phyloP scores from a whole-genome alignment of 2,113 vertebrate genomes.

The Pituophis catenifer region DNA sequence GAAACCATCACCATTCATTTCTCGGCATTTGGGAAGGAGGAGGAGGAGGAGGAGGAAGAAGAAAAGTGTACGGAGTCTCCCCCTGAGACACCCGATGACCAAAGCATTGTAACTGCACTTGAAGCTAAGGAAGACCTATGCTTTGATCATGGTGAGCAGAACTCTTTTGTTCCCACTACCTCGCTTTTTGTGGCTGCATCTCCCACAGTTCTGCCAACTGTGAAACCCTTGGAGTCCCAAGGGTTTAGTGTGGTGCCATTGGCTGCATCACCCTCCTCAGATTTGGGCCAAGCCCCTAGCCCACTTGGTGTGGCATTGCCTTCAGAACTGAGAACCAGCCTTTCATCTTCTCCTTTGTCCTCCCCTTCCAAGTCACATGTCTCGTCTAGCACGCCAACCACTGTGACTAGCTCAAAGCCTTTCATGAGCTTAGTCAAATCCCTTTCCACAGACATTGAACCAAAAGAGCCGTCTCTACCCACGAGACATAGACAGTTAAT shows the following conservation, averaged over 20 bases:
- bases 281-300: slow-evolving; percentile 60
- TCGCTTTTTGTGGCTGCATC: slow-evolving; percentile 63
- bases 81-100: slow-evolving; percentile 75
- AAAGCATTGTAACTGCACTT: slow-evolving; percentile 80
- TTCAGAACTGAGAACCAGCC: slow-evolving; percentile 73
- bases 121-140: slow-evolving; percentile 90
- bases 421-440: slow-evolving; percentile 92
- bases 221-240: slow-evolving; percentile 65
- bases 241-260: slow-evolving; percentile 69
- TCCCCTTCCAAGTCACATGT: slow-evolving; percentile 81
- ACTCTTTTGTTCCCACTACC: slow-evolving; percentile 58
- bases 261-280: slow-evolving; percentile 71
- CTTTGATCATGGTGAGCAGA: slow-evolving; percentile 70
- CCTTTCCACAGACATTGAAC: slow-evolving; percentile 90
- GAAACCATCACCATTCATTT: slow-evolving; percentile 99
- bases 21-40: slow-evolving; percentile 92
- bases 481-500: slow-evolving; percentile 89
- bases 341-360: slow-evolving; percentile 71
- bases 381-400: slow-evolving; percentile 65
- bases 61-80: slow-evolving; percentile 79
- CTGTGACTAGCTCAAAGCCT: slow-evolving; percentile 79
- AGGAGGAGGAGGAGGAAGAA: slow-evolving; percentile 89
- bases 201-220: slow-evolving; percentile 59
- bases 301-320: slow-evolving; percentile 64
- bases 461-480: slow-evolving; percentile 77